Conservation (phyloP, 2,888 invertebrate genomes). For the Phortica okadai region DNA sequence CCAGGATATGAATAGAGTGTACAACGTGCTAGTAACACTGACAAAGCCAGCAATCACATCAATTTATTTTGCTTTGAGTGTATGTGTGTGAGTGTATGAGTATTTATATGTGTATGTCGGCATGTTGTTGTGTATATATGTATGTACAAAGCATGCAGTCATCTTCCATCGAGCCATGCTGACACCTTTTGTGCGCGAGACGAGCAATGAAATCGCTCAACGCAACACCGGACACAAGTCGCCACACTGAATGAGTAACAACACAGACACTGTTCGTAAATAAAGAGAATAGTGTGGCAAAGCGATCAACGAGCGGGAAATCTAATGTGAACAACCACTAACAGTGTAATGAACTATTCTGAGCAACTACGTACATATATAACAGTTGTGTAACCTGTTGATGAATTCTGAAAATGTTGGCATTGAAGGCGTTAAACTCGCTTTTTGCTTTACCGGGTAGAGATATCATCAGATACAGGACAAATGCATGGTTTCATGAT, state of each 20-base stretch:
- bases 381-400: conserved; percentile 19
- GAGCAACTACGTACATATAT: not conserved
- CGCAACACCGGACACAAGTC: conserved; percentile 12
- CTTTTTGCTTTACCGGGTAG: not conserved
- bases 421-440: not conserved
- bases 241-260: conserved; percentile 7
- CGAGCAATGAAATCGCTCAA: not conserved
- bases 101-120: not conserved
- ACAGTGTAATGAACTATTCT: conserved; percentile 55
- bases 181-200: conserved; percentile 11
- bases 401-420: conserved; percentile 9
- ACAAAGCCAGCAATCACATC: conserved; percentile 9
- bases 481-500: not conserved
- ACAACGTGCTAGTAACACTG: not conserved
- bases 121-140: not conserved
- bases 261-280: conserved; percentile 23
- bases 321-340: conserved; percentile 25
- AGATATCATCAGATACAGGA: not conserved
- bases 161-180: not conserved
- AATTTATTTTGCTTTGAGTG: not conserved
- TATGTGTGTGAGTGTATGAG: not conserved
- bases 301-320: conserved; percentile 12
- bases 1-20: conserved; percentile 56
- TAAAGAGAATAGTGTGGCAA: conserved; percentile 43
- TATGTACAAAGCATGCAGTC: not conserved